Conservation (phyloP, 2,888 invertebrate genomes). For the Chymomyza amoena region DNA sequence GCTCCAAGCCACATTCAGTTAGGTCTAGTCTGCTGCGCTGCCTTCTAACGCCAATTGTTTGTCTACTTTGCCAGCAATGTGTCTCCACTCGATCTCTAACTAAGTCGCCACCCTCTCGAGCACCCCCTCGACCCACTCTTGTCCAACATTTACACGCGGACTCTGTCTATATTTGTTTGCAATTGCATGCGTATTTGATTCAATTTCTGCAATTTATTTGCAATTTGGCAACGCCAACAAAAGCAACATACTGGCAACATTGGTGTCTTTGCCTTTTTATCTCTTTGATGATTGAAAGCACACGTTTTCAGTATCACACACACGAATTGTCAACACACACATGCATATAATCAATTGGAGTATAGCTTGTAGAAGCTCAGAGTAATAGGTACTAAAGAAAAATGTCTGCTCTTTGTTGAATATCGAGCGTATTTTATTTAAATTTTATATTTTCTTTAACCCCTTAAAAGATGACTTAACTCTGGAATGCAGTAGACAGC, state of each 20-base stretch:
- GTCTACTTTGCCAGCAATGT: slow-evolving; percentile 33
- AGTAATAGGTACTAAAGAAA: slow-evolving; percentile 49
- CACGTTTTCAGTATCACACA: slow-evolving; percentile 42
- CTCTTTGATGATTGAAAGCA: slow-evolving; percentile 71
- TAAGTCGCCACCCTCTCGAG: background rate
- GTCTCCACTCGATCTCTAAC: slow-evolving; percentile 11
- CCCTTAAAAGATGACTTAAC: too few relatives aligned
- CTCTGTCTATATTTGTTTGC: slow-evolving; percentile 64
- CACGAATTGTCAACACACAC: background rate
- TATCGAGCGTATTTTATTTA: background rate
- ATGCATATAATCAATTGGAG: background rate
- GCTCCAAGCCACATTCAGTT: slow-evolving; percentile 17
- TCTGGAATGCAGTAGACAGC: too few relatives aligned
- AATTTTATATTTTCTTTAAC: background rate
- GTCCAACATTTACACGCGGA: slow-evolving; percentile 19
- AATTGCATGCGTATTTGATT: slow-evolving; percentile 76
- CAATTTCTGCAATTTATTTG: slow-evolving; percentile 77
- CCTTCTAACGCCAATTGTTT: slow-evolving; percentile 33
- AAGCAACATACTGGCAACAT: slow-evolving; percentile 3
- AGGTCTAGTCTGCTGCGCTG: slow-evolving; percentile 13
- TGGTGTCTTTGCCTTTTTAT: slow-evolving; percentile 57
- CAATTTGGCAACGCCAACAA: slow-evolving; percentile 62
- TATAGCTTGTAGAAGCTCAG: background rate
- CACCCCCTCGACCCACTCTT: slow-evolving; percentile 6
- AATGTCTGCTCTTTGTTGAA: background rate